Base-by-base conservation (phyloP, 2,113 vertebrate species). In the Lophochroa leadbeateri region DNA sequence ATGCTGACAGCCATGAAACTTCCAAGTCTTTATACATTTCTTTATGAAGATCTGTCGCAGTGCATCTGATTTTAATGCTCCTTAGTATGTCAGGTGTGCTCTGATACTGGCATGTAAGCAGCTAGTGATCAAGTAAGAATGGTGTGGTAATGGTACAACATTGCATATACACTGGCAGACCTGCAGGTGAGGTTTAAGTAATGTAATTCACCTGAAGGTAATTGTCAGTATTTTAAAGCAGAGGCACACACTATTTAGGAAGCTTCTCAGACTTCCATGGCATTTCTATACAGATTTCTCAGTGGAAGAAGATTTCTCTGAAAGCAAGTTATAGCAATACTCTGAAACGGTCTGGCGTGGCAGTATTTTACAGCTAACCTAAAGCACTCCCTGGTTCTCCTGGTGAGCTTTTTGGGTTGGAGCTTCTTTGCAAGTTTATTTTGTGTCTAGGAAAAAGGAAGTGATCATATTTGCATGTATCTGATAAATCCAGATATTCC, bases 401-500 rank as follows among this genome's bases (percentile, higher is more conserved):
- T 80, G 58, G 31, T 77, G 74, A 85, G 37, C 27, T 64, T 88
- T 84, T 75, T 31, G 49, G 20, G 31, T 68, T 72, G 64, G 43
- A 83, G n/a, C 67, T 79, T 83, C 53, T 92, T 85, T 47, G 75
- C 67, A 89, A 82, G 74, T 61, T 71, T 60, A 5, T 39, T 71
- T 70, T 95, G n/a, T 31, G 41, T 35, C 52, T 74, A 58, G 63
- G 15, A 60, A 77, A 72, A 93, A 83, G 71, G 11, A 35, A 41
- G 21, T 44, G 50, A 68, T 64, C 10, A 0, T 88, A 70, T 90
- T 86, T 93, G 41, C 41, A 67, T 86, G 57, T 80, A 74, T 70
- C 83, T 80, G 64, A 78, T 90, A 90, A 88, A 77, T 89, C 61
- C 81, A 72, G 70, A 81, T 94, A 82, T 24, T 94, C 20, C 28